Evolutionary conservation across 2,888 invertebrate species (phyloP).

Genomic region (Drosophila robusta): DNA sequence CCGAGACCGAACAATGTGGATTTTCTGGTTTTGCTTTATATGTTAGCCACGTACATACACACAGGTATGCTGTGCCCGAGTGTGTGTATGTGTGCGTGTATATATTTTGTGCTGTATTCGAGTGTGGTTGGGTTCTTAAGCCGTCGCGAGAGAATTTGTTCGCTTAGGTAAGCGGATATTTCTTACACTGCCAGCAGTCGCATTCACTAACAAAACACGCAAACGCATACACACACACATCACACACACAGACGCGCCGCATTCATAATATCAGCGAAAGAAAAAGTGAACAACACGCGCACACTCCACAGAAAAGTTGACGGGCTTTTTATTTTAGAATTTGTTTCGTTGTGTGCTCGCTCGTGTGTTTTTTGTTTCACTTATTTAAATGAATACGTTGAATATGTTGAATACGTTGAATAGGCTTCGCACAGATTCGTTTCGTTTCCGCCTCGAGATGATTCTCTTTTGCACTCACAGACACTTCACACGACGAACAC

Average conservation of each 20-base stretch:
- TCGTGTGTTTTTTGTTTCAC: slow-evolving; percentile 32
- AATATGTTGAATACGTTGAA: slow-evolving; percentile 4
- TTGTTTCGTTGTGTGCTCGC: slow-evolving; percentile 13
- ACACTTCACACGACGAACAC: slow-evolving; percentile 43
- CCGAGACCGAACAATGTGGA: slow-evolving; percentile 78
- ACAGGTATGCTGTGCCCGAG: slow-evolving; percentile 25
- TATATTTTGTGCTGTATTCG: slow-evolving; percentile 41
- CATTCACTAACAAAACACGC: slow-evolving; percentile 55
- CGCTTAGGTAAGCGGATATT: slow-evolving; percentile 80
- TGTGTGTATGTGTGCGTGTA: slow-evolving; percentile 39
- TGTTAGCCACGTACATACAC: slow-evolving; percentile 59
- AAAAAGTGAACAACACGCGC: slow-evolving; percentile 38
- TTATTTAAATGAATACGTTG: slow-evolving; percentile 34
- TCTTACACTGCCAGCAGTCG: slow-evolving; percentile 59
- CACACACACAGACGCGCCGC: slow-evolving; percentile 46
- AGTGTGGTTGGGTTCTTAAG: slow-evolving; percentile 55
- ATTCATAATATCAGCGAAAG: slow-evolving; percentile 52
- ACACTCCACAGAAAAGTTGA: slow-evolving; percentile 24
- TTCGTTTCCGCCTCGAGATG: slow-evolving; percentile 39
- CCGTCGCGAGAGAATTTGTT: slow-evolving; percentile 72
- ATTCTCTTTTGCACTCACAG: slow-evolving; percentile 38
- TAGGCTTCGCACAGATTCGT: slow-evolving; percentile 27
- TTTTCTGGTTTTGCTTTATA: slow-evolving; percentile 82
- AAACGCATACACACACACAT: slow-evolving; percentile 36
- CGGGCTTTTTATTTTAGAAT: slow-evolving; percentile 30